Evolutionary conservation across 64 coral and sea anemone genomes (phyloP).

Genomic region (Montipora efflorescens): DNA sequence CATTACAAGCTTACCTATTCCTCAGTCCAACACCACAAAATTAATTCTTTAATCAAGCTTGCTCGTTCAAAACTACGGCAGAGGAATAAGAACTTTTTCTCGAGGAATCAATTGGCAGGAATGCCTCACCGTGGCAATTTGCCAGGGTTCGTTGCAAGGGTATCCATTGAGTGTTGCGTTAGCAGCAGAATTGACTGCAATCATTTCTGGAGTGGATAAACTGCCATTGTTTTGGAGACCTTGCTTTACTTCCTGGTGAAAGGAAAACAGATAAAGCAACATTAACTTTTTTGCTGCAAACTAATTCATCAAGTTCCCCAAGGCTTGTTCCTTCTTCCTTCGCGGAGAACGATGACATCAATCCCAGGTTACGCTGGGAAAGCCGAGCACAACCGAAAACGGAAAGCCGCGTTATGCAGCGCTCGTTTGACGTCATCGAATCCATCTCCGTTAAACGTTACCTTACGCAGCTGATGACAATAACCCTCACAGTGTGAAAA

Average conservation of each 20-base stretch:
- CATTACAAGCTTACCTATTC: too few species aligned
- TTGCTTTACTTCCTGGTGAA: constrained; percentile 5
- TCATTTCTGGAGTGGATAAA: neutral
- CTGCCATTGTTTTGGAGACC: neutral
- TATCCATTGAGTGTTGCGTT: constrained; percentile 10
- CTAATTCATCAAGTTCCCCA: too few species aligned
- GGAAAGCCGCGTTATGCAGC: neutral
- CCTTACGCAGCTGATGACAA: neutral
- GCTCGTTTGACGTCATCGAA: neutral
- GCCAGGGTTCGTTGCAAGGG: neutral
- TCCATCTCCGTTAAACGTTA: neutral
- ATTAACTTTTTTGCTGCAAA: too few species aligned
- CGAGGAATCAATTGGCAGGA: neutral
- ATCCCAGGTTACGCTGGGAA: neutral
- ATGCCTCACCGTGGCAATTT: neutral
- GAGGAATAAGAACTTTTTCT: neutral
- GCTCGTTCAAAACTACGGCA: too few species aligned
- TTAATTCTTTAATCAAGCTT: too few species aligned
- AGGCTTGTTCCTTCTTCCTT: too few species aligned
- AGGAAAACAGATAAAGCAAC: neutral
- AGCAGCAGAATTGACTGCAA: neutral
- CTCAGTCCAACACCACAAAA: too few species aligned
- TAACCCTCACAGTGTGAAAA: neutral
- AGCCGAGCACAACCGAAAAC: neutral
- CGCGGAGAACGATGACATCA: too few species aligned